Base-by-base conservation (phyloP, 37 sponge, comb jelly and placozoan species). In the Ephydatia muelleri region DNA sequence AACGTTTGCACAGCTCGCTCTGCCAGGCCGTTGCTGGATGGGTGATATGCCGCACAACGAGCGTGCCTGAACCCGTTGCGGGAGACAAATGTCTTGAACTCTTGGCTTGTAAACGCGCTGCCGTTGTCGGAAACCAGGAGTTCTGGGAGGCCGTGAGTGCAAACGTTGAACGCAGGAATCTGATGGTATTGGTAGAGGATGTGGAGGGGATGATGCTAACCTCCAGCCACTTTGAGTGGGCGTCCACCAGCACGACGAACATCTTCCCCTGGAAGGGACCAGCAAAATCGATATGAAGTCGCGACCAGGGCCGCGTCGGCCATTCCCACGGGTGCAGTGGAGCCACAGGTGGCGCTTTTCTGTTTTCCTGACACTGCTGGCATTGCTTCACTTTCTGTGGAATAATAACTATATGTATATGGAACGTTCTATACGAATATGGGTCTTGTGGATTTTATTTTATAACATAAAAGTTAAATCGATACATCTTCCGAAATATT, bases 1-100 rank as follows among this genome's bases (percentile, higher is more conserved):
- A 76, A 75, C 1, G 32, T 84, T 67, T 84, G 85, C 2, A 84
- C 85, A 0, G 85, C 85, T 12, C 85, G 77, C 77, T 84, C 85
- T 12, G 76, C 43, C 43, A 43, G 43, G 43, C 43, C 43, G 43
- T 43, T 43, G 43, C 6, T 43, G 3, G 43, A 3, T 5, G 85
- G 85, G 57, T 75, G 75, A 65, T 84, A 64, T 12, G 85, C 77
- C 4, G 85, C 35, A 2, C 77, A 31, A 1, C 38, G 8, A 12
- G 27, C 30, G 64, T 84, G 85, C 21, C 77, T 29, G 16, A 84
- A 47, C 31, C 74, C 74, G 37, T 84, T 84, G 47, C 77, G 32
- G 31, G 21, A 27, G 12, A 65, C 38, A 34, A 84, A 84, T 38
- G 67, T 71, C 9, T 27, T n/a, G 36, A 84, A 75, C 25, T 84